Conservation (phyloP, 2,888 invertebrate species). For the Drosophila kambysellisi region DNA sequence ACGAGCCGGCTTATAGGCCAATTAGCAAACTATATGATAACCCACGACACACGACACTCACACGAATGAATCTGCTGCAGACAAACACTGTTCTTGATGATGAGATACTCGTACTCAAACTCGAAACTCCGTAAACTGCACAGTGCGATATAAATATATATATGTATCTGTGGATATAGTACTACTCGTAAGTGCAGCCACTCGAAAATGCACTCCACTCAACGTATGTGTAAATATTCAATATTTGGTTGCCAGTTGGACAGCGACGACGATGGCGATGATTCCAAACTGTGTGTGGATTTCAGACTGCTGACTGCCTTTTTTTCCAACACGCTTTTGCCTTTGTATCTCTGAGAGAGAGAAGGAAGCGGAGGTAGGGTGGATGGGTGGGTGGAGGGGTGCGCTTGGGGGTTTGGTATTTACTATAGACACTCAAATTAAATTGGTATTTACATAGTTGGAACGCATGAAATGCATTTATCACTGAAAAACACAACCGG, state of each 20-base stretch:
- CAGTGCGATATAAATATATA: conserved; percentile 5
- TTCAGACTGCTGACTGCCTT: conserved; percentile 63
- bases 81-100: conserved; percentile 28
- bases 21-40: conserved; percentile 63
- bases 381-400: conserved; percentile 26
- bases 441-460: conserved; percentile 83
- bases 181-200: conserved; percentile 70
- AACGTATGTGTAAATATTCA: conserved; percentile 81
- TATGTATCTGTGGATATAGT: conserved; percentile 14
- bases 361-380: not conserved
- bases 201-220: conserved; percentile 78
- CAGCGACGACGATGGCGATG: conserved; percentile 17
- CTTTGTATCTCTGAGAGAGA: conserved; percentile 15
- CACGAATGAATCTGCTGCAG: conserved; percentile 25
- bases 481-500: conserved; percentile 49
- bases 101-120: conserved; percentile 32
- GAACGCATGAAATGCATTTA: conserved; percentile 79
- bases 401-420: conserved; percentile 47
- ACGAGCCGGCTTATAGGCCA: conserved; percentile 69
- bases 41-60: conserved; percentile 43
- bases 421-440: conserved; percentile 82
- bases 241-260: conserved; percentile 72
- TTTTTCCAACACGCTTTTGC: conserved; percentile 40
- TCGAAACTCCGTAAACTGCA: conserved; percentile 11
- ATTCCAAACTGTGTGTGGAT: conserved; percentile 34